phyloP scores from a whole-genome alignment of 2,888 invertebrate species.

The Spodoptera littoralis region DNA sequence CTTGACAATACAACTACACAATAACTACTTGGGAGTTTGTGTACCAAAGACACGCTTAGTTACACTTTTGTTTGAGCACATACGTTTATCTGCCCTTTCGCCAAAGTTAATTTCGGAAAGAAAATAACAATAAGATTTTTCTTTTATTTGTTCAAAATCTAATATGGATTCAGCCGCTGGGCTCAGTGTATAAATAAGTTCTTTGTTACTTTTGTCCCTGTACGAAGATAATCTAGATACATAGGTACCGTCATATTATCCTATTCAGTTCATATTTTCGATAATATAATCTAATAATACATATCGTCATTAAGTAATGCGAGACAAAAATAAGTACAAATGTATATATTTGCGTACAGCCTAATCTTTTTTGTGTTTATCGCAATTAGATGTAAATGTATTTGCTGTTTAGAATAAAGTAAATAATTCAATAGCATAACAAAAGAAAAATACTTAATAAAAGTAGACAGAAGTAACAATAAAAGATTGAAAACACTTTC shows the following conservation, averaged over 20 bases:
- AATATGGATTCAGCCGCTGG: constrained; percentile 35
- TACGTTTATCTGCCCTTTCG: constrained; percentile 42
- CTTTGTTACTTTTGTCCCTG: constrained; percentile 31
- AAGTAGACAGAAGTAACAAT: constrained; percentile 58
- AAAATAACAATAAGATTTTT: constrained; percentile 34
- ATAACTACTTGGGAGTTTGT: constrained; percentile 43
- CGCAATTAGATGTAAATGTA: constrained; percentile 4
- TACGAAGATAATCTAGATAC: constrained; percentile 27
- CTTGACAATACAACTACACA: constrained; percentile 45
- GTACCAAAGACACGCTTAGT: constrained; percentile 46
- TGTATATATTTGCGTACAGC: constrained; percentile 4
- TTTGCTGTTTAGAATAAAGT: neutral
- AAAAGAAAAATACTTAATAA: constrained; percentile 17
- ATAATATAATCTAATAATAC: too few species aligned
- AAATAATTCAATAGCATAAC: constrained; percentile 12
- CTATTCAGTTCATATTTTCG: constrained; percentile 22
- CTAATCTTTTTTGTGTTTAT: constrained; percentile 13
- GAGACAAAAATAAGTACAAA: constrained; percentile 2
- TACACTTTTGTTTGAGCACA: constrained; percentile 40
- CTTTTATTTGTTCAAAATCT: constrained; percentile 37
- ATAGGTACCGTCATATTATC: constrained; percentile 15
- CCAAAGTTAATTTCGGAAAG: constrained; percentile 45
- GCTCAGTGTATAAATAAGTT: constrained; percentile 19
- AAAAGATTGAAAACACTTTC: constrained; percentile 62
- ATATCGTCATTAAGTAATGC: neutral